Base-by-base conservation (phyloP, 2,797 vertebrate species). In the Telmatherina bonti region DNA sequence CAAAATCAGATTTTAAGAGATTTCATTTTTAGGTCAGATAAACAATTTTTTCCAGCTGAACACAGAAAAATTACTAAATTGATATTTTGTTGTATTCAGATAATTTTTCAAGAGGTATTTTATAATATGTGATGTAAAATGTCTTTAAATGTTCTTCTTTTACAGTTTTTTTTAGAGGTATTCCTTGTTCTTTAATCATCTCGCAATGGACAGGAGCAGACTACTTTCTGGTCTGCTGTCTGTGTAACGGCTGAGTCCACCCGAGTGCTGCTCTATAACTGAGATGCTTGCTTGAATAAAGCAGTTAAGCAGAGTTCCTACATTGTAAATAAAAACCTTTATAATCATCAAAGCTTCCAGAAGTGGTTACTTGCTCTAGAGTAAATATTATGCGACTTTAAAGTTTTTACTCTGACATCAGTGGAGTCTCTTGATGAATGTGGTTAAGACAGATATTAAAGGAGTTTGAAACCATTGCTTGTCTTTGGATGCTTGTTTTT, bases 201-300 rank as follows among this genome's bases (percentile, higher is more conserved):
- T 66, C 27, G 18, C 30, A 36, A 47, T 30, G 58, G 45, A 31
- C 54, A 60, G 38, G 67, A 70, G 53, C 70, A 64, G 24, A 70
- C 43, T 22, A 13, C 41, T 30, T 7, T 63, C 59, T 54, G 36
- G 8, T 64, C 36, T 54, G 30, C n/a, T 51, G 26, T 68, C 62
- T 67, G 29, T 24, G 3, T 62, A 61, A 56, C 64, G 22, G 49
- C 30, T 60, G n/a, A 70, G 60, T 67, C 33, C 65, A 59, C 58
- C 49, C 1, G 26, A 55, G 54, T 51, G 55, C 38, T 62, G 52
- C 33, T 63, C 8, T 58, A 67, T 52, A 74, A n/a, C 24, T 24
- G n/a, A 26, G 16, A 4, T 33, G 51, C 71, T 59, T 71, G 16
- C 51, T 67, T 43, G 35, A 52, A 36, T 52, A 29, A 36, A 33